These are phyloP conservation scores for Brachionus rotundiformis DNA, from an alignment of 1,140 invertebrate genomes.

Conservation along the genomic window DNA sequence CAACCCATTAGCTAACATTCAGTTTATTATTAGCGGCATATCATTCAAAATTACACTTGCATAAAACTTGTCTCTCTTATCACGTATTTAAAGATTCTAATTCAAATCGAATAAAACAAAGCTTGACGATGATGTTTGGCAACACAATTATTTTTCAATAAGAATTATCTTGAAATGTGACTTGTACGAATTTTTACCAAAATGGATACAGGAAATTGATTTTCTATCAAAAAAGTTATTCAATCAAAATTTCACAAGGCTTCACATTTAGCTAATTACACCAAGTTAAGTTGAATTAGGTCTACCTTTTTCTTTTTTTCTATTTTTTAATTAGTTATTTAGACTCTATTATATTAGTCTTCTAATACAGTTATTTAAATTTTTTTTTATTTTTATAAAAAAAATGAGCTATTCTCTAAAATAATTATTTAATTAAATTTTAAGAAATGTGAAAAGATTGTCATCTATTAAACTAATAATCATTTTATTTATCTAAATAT, in stretches of 20 bases:
- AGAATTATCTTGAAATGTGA: slow-evolving; percentile 2
- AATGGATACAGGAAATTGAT: slow-evolving; percentile 13
- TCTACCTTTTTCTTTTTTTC: neutral
- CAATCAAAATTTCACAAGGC: neutral
- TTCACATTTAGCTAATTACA: neutral
- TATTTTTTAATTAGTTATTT: neutral
- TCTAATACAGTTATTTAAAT: neutral
- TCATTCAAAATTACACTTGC: neutral
- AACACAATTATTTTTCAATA: neutral
- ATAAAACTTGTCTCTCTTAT: neutral
- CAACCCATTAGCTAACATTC: neutral
- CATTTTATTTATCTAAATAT: too few species aligned
- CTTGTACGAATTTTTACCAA: neutral
- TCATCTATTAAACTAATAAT: too few species aligned
- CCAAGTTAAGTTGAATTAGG: neutral
- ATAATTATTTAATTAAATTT: too few species aligned
- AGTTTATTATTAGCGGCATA: neutral
- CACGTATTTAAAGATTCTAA: neutral
- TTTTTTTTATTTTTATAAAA: too few species aligned
- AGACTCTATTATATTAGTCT: neutral
- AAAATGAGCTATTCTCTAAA: too few species aligned
- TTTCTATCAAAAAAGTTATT: neutral
- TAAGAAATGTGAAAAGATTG: too few species aligned
- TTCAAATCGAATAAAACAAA: neutral
- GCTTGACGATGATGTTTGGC: slow-evolving; percentile 3